Evolutionary conservation across 1,140 invertebrate genomes (phyloP).

Genomic region (Saxidomus purpurata): DNA sequence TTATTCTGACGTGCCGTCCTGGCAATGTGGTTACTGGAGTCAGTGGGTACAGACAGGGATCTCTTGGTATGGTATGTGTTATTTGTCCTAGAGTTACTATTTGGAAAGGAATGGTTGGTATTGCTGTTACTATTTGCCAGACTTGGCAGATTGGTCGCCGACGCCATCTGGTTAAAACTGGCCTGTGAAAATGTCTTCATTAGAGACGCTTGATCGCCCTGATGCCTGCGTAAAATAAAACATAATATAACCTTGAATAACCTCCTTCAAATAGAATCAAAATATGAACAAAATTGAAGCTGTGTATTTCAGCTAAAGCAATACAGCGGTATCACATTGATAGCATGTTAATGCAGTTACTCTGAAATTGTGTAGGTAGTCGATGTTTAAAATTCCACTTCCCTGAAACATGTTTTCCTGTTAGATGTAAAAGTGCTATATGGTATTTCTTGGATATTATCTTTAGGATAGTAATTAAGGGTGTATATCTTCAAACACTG

Average conservation of each 20-base stretch:
- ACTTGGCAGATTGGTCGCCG: conserved; percentile 23
- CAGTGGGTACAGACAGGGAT: conserved; percentile 17
- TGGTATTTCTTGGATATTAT: no score
- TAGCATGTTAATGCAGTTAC: no score
- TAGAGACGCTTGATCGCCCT: conserved; percentile 67
- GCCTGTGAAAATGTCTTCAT: conserved; percentile 73
- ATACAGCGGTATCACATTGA: no score
- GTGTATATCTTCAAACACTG: no score
- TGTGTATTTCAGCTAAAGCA: no score
- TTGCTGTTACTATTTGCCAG: neutral
- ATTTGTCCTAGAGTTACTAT: neutral
- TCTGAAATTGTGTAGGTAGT: no score
- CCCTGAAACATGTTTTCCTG: no score
- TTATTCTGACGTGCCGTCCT: neutral
- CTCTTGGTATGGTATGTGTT: neutral
- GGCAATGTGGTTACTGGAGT: neutral
- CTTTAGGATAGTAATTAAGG: no score
- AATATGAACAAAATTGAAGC: no score
- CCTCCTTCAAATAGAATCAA: neutral
- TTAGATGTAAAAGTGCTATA: no score
- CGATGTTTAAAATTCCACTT: no score
- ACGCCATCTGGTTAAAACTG: conserved; percentile 67
- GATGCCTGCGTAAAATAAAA: conserved; percentile 68
- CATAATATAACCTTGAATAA: no score
- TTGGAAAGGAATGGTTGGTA: neutral